A percentile compares a stretch with the other conserved stretches of the same genome.
Evolutionary conservation across 2,888 invertebrate genomes (phyloP).

Genomic region (Epinotia bilunana): DNA sequence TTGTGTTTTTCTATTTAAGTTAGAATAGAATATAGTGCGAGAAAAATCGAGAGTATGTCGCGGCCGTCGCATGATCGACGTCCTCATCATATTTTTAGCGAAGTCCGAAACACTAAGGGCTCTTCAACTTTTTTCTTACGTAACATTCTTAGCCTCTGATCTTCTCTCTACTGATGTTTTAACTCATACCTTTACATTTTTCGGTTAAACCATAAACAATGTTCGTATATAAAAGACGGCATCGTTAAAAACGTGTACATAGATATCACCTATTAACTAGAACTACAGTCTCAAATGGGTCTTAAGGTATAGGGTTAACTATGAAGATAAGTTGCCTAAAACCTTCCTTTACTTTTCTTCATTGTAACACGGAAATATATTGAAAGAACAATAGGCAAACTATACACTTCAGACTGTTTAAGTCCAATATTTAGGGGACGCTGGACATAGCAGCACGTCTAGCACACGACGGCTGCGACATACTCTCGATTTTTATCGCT

Average conservation of each 20-base stretch:
- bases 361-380: constrained; percentile 21
- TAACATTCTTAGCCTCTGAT: background rate
- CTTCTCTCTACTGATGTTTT: background rate
- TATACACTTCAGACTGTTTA: too few species aligned
- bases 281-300: constrained; percentile 36
- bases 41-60: too few species aligned
- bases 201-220: constrained; percentile 19
- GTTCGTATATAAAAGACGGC: constrained; percentile 36
- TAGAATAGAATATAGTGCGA: too few species aligned
- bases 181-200: constrained; percentile 12
- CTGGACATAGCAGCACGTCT: too few species aligned
- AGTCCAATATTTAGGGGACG: too few species aligned
- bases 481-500: too few species aligned
- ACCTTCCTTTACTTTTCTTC: constrained; percentile 9
- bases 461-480: too few species aligned
- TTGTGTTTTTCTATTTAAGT: too few species aligned
- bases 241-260: constrained; percentile 27
- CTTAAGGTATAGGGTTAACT: constrained; percentile 9
- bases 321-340: constrained; percentile 21
- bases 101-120: background rate
- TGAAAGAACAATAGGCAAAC: background rate
- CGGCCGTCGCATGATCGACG: too few species aligned
- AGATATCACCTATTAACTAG: constrained; percentile 14
- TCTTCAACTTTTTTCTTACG: background rate
- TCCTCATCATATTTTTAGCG: too few species aligned